Evolutionary conservation across 2,888 invertebrate species (phyloP).

Genomic region (Eilema caniola): DNA sequence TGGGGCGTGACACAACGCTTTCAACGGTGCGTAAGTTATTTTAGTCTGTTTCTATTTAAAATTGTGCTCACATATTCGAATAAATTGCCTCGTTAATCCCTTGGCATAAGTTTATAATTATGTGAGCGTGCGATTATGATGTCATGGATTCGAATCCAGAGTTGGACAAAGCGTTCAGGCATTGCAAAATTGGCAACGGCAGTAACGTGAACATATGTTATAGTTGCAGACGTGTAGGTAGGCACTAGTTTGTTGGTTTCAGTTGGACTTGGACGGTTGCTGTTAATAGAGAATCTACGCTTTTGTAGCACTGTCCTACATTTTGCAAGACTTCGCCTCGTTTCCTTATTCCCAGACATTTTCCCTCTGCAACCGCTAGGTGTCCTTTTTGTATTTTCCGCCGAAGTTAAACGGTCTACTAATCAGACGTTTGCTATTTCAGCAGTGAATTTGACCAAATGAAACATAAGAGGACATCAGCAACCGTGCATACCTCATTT

Average conservation of each 20-base stretch:
- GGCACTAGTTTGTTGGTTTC: neutral
- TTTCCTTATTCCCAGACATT: no score
- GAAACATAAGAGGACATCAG: no score
- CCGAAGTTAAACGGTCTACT: neutral
- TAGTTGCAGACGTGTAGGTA: neutral
- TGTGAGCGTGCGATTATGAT: conserved; percentile 5
- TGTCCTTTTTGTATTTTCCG: no score
- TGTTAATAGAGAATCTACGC: no score
- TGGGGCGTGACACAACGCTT: neutral
- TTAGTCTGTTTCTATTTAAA: neutral
- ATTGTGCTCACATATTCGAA: neutral
- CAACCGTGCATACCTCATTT: no score
- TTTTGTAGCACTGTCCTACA: no score
- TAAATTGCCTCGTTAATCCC: conserved; percentile 5
- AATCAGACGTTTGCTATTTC: neutral
- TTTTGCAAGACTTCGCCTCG: no score
- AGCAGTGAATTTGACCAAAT: neutral
- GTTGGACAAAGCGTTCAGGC: neutral
- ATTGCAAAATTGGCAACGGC: neutral
- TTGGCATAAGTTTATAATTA: neutral
- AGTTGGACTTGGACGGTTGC: neutral
- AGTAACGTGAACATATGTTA: neutral
- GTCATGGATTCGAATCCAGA: neutral
- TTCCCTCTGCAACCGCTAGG: no score
- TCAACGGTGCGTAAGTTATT: neutral